Base-by-base conservation (phyloP, 2,888 invertebrate species). In the Drosophila quinaria region DNA sequence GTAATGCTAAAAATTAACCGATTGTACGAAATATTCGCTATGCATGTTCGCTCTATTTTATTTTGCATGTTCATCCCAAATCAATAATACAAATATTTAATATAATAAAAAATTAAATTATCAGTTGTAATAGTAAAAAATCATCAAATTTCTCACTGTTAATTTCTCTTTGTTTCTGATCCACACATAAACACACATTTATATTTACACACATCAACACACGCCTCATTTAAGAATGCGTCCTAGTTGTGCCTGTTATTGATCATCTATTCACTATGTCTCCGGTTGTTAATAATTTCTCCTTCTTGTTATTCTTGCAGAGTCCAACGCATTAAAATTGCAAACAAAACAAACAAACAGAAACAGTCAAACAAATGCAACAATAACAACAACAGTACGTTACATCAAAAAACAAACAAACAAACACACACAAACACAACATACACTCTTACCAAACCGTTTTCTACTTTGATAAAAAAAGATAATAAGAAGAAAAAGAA, bases 401-500 rank as follows among this genome's bases (percentile, higher is more conserved):
- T 50, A 62, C 54, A 77, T 46, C 37, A 63, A 60, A 59, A 60
- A 55, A 64, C 58, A 65, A 9, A 56, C 39, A 52, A 44, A 64
- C 55, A 68, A 9, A 25, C 19, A 52, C 9, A 62, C 35, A 55
- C n/a, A 55, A 10, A 49, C 29, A 62, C 44, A 78, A 75, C 31
- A 75, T 42, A 80, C 70, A 89, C 78, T 69, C 64, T 68, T 66
- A 89, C 68, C 80, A 81, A 80, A 73, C 90, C 82, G 90, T 90
- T 91, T 90, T 90, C 90, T 90, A 91, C 89, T 90, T 91, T 92
- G 88, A 91, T 89, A 91, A 92, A 78, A 88, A 83, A 22, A 22
- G 22, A 77, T 71, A 68, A 78, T 76, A 70, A 71, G 71, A n/a
- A n/a, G n/a, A 71, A 70, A 74, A 68, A 41, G 49, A 51, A 68